phyloP scores from a whole-genome alignment of 1,140 invertebrate genomes.

The Drosophila mojavensis region DNA sequence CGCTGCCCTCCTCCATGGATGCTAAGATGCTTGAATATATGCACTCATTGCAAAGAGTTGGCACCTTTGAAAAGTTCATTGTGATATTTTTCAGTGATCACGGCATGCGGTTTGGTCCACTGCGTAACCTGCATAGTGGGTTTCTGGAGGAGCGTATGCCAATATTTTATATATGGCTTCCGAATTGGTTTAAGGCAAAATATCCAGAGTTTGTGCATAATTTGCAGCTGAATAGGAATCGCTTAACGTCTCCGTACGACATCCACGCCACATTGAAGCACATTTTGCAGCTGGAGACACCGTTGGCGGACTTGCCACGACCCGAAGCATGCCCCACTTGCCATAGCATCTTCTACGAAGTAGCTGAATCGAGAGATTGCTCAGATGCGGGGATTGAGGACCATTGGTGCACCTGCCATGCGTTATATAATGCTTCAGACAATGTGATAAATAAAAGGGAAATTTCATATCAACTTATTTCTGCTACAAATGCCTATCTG shows the following conservation, averaged over 20 bases:
- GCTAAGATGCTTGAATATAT: conserved; percentile 86
- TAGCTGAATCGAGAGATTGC: conserved; percentile 88
- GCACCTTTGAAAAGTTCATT: conserved; percentile 88
- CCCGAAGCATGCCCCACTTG: conserved; percentile 86
- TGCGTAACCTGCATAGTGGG: conserved; percentile 88
- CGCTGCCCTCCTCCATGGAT: conserved; percentile 89
- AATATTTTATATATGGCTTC: conserved; percentile 91
- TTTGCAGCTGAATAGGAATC: conserved; percentile 88
- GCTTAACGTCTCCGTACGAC: conserved; percentile 93
- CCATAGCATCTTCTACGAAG: conserved; percentile 87
- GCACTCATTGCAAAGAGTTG: conserved; percentile 85
- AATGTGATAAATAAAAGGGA: conserved; percentile 3
- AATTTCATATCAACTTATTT: conserved; percentile 74
- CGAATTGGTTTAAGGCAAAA: conserved; percentile 88
- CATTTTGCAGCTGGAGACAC: conserved; percentile 79
- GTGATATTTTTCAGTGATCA: conserved; percentile 96
- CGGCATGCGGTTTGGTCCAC: conserved; percentile 93
- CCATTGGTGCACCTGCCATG: conserved; percentile 91
- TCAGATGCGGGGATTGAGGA: conserved; percentile 88
- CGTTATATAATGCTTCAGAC: conserved; percentile 70
- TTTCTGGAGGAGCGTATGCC: conserved; percentile 95
- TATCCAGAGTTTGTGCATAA: conserved; percentile 87
- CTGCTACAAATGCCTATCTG: conserved; percentile 82
- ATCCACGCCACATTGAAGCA: conserved; percentile 88
- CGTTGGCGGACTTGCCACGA: conserved; percentile 18